These are phyloP conservation scores for Coelogynopora nodosa DNA, from an alignment of 2,888 invertebrate genomes.

Conservation along the genomic window DNA sequence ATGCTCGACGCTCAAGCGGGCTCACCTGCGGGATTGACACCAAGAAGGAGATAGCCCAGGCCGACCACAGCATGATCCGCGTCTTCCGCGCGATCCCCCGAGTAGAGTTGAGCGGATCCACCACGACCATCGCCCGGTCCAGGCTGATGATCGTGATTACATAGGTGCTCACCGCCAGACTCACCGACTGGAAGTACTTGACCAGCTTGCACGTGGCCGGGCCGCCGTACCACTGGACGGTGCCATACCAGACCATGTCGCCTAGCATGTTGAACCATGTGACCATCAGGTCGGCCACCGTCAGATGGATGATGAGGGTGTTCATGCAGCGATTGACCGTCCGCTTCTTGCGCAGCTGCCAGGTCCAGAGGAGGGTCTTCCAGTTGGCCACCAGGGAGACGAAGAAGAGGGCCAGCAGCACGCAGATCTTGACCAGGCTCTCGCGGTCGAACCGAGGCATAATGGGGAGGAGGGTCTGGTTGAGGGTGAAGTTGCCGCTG, in stretches of 20 bases:
- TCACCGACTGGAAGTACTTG: constrained; percentile 72
- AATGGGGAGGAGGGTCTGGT: neutral
- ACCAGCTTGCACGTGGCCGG: constrained; percentile 74
- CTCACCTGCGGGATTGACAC: constrained; percentile 78
- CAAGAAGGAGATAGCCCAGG: constrained; percentile 73
- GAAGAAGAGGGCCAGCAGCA: constrained; percentile 26
- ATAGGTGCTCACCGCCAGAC: constrained; percentile 77
- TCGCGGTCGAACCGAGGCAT: neutral
- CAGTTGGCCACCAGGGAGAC: constrained; percentile 29
- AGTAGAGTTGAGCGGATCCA: constrained; percentile 71
- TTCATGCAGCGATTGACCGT: neutral
- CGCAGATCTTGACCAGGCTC: constrained; percentile 9
- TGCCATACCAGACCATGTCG: constrained; percentile 76
- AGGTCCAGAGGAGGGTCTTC: neutral
- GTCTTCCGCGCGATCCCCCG: constrained; percentile 63
- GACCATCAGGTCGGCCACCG: constrained; percentile 76
- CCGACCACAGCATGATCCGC: constrained; percentile 65
- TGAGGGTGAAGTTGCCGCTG: neutral
- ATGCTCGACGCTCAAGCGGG: no score
- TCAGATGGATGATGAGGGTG: constrained; percentile 72
- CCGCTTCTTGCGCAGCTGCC: neutral
- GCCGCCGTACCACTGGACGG: constrained; percentile 77
- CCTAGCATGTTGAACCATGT: constrained; percentile 76
- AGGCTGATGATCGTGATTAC: constrained; percentile 77
- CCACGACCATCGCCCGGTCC: constrained; percentile 73